Evolutionary conservation across 2,113 vertebrate genomes (phyloP).

Genomic region (Myodes glareolus): DNA sequence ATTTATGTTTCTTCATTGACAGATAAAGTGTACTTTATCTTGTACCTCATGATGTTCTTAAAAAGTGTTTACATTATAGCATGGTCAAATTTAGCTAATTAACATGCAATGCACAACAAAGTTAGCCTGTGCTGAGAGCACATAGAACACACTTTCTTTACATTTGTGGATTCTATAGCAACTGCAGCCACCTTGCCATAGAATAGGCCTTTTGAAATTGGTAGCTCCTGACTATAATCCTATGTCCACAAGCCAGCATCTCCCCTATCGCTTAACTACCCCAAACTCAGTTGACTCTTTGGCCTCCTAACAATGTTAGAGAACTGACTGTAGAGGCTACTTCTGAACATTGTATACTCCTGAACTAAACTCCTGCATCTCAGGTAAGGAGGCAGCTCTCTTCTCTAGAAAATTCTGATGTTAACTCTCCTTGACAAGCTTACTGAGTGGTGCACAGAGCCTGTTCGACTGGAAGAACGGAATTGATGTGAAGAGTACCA

Average conservation of each 20-base stretch:
- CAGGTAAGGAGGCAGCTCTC: neutral
- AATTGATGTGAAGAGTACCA: neutral
- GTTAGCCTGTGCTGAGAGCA: neutral
- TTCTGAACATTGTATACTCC: neutral
- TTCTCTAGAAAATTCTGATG: slow-evolving; percentile 32
- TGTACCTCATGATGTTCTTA: neutral
- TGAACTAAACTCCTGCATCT: neutral
- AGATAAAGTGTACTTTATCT: neutral
- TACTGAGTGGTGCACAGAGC: neutral
- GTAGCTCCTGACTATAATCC: neutral
- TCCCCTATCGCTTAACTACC: neutral
- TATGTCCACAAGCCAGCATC: neutral
- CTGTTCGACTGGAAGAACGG: slow-evolving; percentile 1
- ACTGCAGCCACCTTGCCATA: neutral
- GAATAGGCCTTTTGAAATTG: neutral
- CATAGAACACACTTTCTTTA: neutral
- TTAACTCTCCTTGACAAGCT: slow-evolving; percentile 41
- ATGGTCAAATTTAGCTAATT: neutral
- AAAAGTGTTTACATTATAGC: neutral
- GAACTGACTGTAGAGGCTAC: neutral
- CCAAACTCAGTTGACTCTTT: neutral
- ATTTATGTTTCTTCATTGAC: neutral
- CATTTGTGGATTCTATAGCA: neutral
- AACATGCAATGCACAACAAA: neutral
- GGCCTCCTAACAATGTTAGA: neutral